Conservation (phyloP, 2,888 invertebrate genomes). For the Eristalis arbustorum region DNA sequence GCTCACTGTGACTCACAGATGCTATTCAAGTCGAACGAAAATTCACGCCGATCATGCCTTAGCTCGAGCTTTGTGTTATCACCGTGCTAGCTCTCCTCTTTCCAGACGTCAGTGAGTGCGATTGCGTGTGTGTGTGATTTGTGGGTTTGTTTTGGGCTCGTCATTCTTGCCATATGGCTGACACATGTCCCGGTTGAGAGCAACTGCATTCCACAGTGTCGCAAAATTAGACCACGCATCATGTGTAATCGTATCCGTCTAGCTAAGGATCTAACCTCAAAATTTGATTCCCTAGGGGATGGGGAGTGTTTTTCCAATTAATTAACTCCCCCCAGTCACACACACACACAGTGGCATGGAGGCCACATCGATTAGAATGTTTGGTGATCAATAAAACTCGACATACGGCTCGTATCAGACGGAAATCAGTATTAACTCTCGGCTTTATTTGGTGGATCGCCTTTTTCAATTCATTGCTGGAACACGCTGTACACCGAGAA, state of each 20-base stretch:
- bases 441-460: conserved; percentile 39
- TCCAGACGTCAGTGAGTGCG: not conserved
- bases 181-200: conserved; percentile 12
- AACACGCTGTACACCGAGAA: not conserved
- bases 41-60: not conserved
- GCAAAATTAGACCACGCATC: not conserved
- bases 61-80: not conserved
- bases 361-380: not conserved
- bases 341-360: not conserved
- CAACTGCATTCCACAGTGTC: not conserved
- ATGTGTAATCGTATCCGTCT: not conserved
- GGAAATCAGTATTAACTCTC: conserved; percentile 48
- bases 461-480: conserved; percentile 6
- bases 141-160: not conserved
- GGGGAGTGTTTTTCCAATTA: not conserved
- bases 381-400: not conserved
- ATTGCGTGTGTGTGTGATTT: not conserved
- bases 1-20: conserved; percentile 15
- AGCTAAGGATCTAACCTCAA: conserved; percentile 41
- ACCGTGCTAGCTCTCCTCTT: not conserved
- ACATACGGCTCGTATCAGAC: not conserved
- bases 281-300: conserved; percentile 8
- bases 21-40: not conserved
- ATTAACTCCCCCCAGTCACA: conserved; percentile 26
- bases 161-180: conserved; percentile 22